Evolutionary conservation across 2,888 invertebrate genomes (phyloP).

Genomic region (Torymus texanus): DNA sequence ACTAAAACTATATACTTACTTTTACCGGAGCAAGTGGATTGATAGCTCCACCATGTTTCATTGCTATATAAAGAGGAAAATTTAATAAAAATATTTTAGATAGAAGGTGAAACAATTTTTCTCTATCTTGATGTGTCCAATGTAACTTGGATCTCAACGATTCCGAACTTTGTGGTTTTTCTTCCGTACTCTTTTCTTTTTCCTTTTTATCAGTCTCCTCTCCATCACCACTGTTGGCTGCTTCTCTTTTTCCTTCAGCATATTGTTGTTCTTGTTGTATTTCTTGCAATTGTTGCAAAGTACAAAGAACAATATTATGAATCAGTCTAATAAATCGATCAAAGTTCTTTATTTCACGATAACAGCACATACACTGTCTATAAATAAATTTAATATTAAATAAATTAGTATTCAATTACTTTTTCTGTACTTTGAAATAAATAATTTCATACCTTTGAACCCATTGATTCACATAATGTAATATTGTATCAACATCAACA

Average conservation of each 20-base stretch:
- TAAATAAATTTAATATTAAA: slow-evolving; percentile 16
- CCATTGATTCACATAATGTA: slow-evolving; percentile 92
- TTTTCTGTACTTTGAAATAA: slow-evolving; percentile 11
- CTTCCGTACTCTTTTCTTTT: slow-evolving; percentile 71
- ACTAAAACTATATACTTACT: slow-evolving; percentile 61
- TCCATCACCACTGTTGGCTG: slow-evolving; percentile 67
- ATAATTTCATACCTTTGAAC: slow-evolving; percentile 83
- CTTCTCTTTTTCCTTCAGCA: slow-evolving; percentile 70
- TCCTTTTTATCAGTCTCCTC: slow-evolving; percentile 64
- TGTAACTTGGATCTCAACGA: slow-evolving; percentile 63
- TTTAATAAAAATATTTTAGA: slow-evolving; percentile 93
- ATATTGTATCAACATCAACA: slow-evolving; percentile 88
- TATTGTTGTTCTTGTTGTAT: slow-evolving; percentile 76
- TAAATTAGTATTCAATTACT: slow-evolving; percentile 20
- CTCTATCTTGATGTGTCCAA: slow-evolving; percentile 90
- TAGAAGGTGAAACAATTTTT: slow-evolving; percentile 90
- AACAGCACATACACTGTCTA: slow-evolving; percentile 97
- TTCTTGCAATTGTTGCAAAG: slow-evolving; percentile 88
- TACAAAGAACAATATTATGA: slow-evolving; percentile 89
- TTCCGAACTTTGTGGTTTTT: slow-evolving; percentile 66
- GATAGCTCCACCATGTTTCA: slow-evolving; percentile 84
- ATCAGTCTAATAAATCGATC: slow-evolving; percentile 92
- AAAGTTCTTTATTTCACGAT: slow-evolving; percentile 93
- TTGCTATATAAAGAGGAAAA: slow-evolving; percentile 91
- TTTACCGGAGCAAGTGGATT: slow-evolving; percentile 73